Conservation (phyloP, 37 sponge, comb jelly and placozoan genomes). For the Hexactinellida sp. region DNA sequence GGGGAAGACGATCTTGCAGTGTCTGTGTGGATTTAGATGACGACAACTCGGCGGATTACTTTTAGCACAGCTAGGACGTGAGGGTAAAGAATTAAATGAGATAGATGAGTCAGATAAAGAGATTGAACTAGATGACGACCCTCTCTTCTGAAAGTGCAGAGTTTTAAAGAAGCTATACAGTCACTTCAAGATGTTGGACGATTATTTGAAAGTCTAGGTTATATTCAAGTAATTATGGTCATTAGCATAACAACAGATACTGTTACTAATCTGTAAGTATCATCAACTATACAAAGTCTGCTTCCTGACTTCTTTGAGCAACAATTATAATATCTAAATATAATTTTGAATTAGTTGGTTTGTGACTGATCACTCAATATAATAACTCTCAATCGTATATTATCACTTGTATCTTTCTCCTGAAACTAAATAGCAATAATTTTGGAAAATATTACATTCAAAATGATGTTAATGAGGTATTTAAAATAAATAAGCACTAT, state of each 20-base stretch:
- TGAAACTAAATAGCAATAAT: too few relatives aligned
- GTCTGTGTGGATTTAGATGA: neutral
- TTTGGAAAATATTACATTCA: too few relatives aligned
- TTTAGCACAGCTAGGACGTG: neutral
- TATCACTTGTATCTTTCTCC: too few relatives aligned
- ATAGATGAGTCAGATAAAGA: conserved; percentile 17
- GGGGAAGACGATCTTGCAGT: conserved; percentile 2
- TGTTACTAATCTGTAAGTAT: neutral
- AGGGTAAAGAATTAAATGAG: neutral
- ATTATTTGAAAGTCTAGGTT: conserved; percentile 26
- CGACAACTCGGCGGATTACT: neutral
- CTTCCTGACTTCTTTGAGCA: neutral
- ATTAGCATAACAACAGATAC: conserved; percentile 16
- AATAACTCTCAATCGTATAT: too few relatives aligned
- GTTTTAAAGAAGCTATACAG: neutral
- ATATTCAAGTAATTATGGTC: neutral
- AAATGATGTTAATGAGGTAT: too few relatives aligned
- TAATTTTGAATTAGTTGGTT: neutral
- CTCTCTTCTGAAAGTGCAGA: neutral
- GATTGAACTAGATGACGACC: conserved; percentile 1
- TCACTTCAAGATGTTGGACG: conserved; percentile 19
- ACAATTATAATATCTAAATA: neutral
- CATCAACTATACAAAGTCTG: neutral
- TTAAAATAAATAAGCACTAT: too few relatives aligned
- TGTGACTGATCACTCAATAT: too few relatives aligned